Evolutionary conservation across 2,113 vertebrate genomes (phyloP).

Genomic region (Illadopsis cleaveri): DNA sequence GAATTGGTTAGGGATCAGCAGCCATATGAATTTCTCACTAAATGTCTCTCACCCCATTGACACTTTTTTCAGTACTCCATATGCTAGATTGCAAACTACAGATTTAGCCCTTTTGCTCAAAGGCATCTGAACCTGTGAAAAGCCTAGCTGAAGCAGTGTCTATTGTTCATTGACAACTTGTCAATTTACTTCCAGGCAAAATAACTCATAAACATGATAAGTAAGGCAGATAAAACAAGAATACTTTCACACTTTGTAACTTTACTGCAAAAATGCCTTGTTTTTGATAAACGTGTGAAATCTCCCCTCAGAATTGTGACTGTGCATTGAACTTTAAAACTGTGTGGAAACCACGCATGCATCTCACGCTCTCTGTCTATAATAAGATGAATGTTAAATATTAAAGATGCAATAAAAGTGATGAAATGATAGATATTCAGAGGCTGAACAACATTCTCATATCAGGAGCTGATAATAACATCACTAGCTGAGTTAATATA

Average conservation of each 20-base stretch:
- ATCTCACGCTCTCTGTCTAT: slow-evolving; percentile 70
- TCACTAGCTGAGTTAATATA: slow-evolving; percentile 64
- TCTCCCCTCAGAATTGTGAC: slow-evolving; percentile 81
- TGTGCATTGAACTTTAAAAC: slow-evolving; percentile 84
- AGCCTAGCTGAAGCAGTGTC: slow-evolving; percentile 84
- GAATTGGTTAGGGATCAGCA: slow-evolving; percentile 71
- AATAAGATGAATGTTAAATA: slow-evolving; percentile 82
- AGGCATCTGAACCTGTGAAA: slow-evolving; percentile 89
- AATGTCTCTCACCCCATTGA: slow-evolving; percentile 81
- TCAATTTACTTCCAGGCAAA: slow-evolving; percentile 87
- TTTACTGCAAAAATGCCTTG: slow-evolving; percentile 82
- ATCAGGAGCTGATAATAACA: slow-evolving; percentile 33
- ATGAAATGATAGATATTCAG: slow-evolving; percentile 75
- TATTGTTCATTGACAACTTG: slow-evolving; percentile 88
- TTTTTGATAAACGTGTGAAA: slow-evolving; percentile 81
- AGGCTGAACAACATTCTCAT: slow-evolving; percentile 63
- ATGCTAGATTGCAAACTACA: slow-evolving; percentile 81
- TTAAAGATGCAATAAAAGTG: slow-evolving; percentile 77
- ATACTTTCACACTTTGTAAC: slow-evolving; percentile 82
- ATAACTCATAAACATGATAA: slow-evolving; percentile 86
- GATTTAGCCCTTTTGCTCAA: slow-evolving; percentile 84
- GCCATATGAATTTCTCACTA: slow-evolving; percentile 71
- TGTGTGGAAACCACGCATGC: slow-evolving; percentile 70
- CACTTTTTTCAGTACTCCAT: slow-evolving; percentile 79
- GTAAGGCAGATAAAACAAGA: slow-evolving; percentile 83